Conservation (phyloP, 2,797 vertebrate genomes). For the Macrochelys suwanniensis region DNA sequence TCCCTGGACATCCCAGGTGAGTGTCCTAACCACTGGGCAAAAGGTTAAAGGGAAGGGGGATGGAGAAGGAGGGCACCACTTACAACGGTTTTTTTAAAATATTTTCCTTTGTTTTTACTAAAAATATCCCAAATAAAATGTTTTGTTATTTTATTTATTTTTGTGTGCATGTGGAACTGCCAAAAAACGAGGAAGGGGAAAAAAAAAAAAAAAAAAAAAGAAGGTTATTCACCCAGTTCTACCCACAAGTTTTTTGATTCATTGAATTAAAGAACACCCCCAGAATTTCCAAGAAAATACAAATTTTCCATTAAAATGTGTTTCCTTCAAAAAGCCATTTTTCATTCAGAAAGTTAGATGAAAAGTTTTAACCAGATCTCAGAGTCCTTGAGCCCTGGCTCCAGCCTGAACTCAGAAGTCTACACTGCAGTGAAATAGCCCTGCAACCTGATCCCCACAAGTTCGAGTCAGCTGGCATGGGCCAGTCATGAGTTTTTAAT, state of each 20-base stretch:
- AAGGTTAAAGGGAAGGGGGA: too few relatives aligned
- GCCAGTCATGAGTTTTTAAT: too few relatives aligned
- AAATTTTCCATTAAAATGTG: background rate
- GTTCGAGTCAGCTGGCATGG: too few relatives aligned
- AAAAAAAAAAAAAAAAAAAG: rapidly evolving
- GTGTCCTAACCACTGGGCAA: background rate
- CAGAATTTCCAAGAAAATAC: background rate
- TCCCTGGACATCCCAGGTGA: background rate
- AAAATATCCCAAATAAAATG: too few relatives aligned
- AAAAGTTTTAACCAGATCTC: background rate
- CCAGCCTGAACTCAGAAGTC: too few relatives aligned
- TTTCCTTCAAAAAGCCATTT: background rate
- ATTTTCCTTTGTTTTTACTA: too few relatives aligned
- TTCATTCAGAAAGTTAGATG: background rate
- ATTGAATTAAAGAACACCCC: background rate
- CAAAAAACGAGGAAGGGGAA: rapidly evolving
- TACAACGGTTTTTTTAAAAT: too few relatives aligned
- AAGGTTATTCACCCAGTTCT: background rate
- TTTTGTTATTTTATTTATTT: too few relatives aligned
- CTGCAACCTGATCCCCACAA: too few relatives aligned
- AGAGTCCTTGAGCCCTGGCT: too few relatives aligned
- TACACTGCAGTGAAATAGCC: too few relatives aligned
- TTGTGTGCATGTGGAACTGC: background rate
- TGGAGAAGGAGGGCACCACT: too few relatives aligned
- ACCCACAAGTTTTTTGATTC: background rate